Conservation (phyloP, 1,140 invertebrate genomes). For the Tribolium madens region DNA sequence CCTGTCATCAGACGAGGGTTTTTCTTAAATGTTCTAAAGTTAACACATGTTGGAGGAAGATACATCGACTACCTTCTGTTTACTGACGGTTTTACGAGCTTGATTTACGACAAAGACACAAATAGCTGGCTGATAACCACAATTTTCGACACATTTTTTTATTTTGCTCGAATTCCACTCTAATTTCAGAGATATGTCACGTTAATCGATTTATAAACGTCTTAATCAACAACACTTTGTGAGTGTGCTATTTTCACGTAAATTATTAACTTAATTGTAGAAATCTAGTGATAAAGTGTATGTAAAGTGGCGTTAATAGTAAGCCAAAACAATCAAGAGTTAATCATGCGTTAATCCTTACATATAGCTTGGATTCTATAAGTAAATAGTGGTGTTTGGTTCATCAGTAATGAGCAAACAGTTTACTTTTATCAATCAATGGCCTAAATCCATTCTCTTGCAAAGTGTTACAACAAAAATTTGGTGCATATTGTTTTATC, state of each 20-base stretch:
- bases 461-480: not conserved
- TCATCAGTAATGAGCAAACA: conserved; percentile 30
- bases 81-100: conserved; percentile 52
- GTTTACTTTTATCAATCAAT: conserved; percentile 19
- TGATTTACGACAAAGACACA: conserved; percentile 51
- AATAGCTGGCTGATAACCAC: conserved; percentile 52
- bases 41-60: conserved; percentile 49
- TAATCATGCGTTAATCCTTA: conserved; percentile 46
- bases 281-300: conserved; percentile 39
- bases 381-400: conserved; percentile 46
- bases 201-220: conserved; percentile 10
- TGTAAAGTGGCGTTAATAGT: conserved; percentile 42
- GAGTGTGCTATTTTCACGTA: not conserved
- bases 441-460: not conserved
- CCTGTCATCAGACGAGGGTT: conserved; percentile 46
- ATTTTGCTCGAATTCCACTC: conserved; percentile 38
- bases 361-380: conserved; percentile 43
- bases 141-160: conserved; percentile 53
- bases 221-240: not conserved
- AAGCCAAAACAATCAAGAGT: conserved; percentile 48
- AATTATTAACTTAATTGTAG: conserved; percentile 1
- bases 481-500: conserved; percentile 23
- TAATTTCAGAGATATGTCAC: conserved; percentile 23
- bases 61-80: conserved; percentile 57
- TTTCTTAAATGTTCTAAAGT: conserved; percentile 42